phyloP scores from a whole-genome alignment of 2,888 invertebrate species.

The Eristalinus aeneus region DNA sequence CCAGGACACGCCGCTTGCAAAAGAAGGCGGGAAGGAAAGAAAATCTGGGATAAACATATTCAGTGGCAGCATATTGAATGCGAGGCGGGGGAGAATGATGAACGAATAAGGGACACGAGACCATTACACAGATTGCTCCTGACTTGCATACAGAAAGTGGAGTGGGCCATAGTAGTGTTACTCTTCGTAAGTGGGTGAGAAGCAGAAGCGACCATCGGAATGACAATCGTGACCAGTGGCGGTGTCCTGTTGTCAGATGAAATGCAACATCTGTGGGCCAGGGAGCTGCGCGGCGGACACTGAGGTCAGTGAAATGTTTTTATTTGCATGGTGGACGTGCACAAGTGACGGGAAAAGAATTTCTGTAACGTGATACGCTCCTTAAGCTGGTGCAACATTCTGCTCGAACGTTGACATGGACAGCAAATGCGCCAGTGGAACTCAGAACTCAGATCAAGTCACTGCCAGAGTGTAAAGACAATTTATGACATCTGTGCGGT shows the following conservation, averaged over 20 bases:
- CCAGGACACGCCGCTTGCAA: neutral
- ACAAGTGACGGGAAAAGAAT: neutral
- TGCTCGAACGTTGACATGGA: neutral
- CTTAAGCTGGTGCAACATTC: neutral
- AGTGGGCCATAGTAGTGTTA: neutral
- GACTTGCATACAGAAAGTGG: conserved; percentile 5
- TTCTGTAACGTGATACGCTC: neutral
- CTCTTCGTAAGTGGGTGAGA: neutral
- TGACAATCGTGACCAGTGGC: neutral
- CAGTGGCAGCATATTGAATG: neutral
- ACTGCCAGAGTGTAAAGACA: neutral
- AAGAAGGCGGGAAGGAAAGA: neutral
- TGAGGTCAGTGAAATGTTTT: neutral
- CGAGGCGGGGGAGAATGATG: neutral
- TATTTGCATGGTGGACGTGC: neutral
- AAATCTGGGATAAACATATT: neutral
- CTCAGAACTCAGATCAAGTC: neutral
- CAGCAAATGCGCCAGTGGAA: neutral
- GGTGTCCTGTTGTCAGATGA: neutral
- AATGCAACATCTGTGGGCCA: neutral
- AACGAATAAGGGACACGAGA: conserved; percentile 16
- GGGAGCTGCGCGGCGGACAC: neutral
- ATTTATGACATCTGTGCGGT: neutral
- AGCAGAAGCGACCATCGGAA: neutral
- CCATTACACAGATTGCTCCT: conserved; percentile 21